Evolutionary conservation across 2,797 vertebrate genomes (phyloP).

Genomic region (Channallabes apus): DNA sequence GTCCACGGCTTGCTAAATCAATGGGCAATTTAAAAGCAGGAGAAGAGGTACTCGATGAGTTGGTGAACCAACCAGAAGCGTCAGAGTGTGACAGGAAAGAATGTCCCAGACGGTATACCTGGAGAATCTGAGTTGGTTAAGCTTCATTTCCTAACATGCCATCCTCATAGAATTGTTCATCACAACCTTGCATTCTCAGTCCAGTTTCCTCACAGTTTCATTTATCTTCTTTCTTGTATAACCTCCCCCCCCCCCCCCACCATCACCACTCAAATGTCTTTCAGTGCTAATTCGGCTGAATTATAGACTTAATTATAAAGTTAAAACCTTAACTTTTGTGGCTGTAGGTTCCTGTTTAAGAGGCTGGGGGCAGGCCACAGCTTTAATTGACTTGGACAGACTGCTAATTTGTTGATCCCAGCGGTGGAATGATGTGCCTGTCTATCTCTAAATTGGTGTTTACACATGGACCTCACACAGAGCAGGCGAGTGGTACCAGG

Average conservation of each 20-base stretch:
- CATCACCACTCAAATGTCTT: not conserved
- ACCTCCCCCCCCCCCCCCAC: not conserved
- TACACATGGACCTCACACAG: conserved; percentile 96
- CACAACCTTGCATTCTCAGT: not conserved
- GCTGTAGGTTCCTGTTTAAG: conserved; percentile 17
- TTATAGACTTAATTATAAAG: conserved; percentile 27
- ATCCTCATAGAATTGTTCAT: not conserved
- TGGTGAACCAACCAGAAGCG: conserved; percentile 28
- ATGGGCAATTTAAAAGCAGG: conserved; percentile 76
- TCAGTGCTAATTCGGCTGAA: conserved; percentile 28
- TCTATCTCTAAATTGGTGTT: conserved; percentile 93
- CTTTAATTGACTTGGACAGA: conserved; percentile 88
- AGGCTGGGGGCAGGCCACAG: conserved; percentile 47
- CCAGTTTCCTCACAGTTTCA: not conserved
- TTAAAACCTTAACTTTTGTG: conserved; percentile 1
- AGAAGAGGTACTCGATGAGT: conserved; percentile 62
- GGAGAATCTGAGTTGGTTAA: not conserved
- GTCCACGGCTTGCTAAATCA: conserved; percentile 75
- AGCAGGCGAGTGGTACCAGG: conserved; percentile 84
- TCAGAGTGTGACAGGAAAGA: conserved; percentile 14
- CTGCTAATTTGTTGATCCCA: conserved; percentile 91
- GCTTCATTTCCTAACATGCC: not conserved
- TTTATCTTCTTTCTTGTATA: not conserved
- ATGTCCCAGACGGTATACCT: not conserved
- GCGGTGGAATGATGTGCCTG: conserved; percentile 87